Evolutionary conservation across 2,797 vertebrate species (phyloP).

Genomic region (Enteromius thamalakanensis): DNA sequence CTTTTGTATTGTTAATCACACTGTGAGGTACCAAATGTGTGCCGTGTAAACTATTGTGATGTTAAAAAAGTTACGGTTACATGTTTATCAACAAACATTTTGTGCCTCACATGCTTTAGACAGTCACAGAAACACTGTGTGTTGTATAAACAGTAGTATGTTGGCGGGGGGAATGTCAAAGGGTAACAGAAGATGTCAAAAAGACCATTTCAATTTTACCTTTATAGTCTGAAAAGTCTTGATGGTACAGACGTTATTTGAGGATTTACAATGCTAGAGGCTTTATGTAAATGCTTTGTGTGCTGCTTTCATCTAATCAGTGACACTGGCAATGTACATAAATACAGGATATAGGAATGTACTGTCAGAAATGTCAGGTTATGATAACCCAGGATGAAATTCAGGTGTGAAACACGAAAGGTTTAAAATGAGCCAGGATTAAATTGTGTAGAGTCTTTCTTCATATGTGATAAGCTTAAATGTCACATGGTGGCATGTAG

Average conservation of each 20-base stretch:
- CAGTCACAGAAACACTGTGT: neutral
- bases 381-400: neutral
- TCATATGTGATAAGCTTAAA: neutral
- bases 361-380: neutral
- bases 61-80: neutral
- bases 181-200: too few relatives aligned
- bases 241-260: neutral
- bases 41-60: neutral
- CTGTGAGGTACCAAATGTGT: neutral
- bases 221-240: neutral
- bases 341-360: neutral
- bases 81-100: neutral
- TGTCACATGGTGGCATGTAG: neutral
- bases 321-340: neutral
- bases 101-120: neutral
- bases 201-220: too few relatives aligned
- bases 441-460: neutral
- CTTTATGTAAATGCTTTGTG: neutral
- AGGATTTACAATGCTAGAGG: neutral
- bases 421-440: neutral
- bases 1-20: neutral
- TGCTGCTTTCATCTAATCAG: neutral
- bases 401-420: neutral
- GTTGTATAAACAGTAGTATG: neutral
- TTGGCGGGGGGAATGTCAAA: too few relatives aligned